Conservation (phyloP, 1,140 invertebrate species). For the Aradophagus sp. region DNA sequence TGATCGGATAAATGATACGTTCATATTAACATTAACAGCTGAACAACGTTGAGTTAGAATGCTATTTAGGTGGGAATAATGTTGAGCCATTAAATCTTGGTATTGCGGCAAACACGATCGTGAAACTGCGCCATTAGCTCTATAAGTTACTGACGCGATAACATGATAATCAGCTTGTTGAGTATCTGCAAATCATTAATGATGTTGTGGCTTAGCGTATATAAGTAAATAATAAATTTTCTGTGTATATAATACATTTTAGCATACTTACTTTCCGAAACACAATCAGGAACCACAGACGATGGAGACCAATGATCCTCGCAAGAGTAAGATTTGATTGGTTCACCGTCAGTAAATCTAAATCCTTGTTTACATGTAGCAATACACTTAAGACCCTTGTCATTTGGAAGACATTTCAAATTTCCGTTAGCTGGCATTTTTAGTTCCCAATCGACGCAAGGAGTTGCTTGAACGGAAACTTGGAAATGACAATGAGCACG, state of each 20-base stretch:
- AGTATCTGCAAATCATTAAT: constrained; percentile 79
- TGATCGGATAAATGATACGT: constrained; percentile 90
- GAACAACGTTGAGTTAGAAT: constrained; percentile 93
- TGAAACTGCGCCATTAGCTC: constrained; percentile 91
- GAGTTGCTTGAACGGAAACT: constrained; percentile 93
- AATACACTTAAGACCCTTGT: constrained; percentile 89
- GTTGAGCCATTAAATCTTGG: constrained; percentile 86
- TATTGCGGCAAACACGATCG: constrained; percentile 90
- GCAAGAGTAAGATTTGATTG: constrained; percentile 89
- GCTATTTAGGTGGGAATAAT: constrained; percentile 86
- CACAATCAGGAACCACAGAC: constrained; percentile 93
- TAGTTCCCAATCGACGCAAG: constrained; percentile 95
- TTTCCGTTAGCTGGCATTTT: constrained; percentile 90
- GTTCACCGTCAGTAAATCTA: constrained; percentile 92
- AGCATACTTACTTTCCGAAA: constrained; percentile 87
- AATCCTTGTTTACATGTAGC: constrained; percentile 94
- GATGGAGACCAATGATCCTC: constrained; percentile 88
- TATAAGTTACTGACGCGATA: constrained; percentile 89
- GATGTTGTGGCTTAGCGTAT: no score
- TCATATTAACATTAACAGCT: constrained; percentile 95
- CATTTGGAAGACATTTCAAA: constrained; percentile 88
- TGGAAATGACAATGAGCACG: constrained; percentile 95
- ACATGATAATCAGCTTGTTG: constrained; percentile 96
- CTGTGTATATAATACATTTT: no score
- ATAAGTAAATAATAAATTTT: no score